Evolutionary conservation across 2,113 vertebrate genomes (phyloP), one percentile per base, ranked within the genome.

Genomic region (Dipodomys merriami): DNA sequence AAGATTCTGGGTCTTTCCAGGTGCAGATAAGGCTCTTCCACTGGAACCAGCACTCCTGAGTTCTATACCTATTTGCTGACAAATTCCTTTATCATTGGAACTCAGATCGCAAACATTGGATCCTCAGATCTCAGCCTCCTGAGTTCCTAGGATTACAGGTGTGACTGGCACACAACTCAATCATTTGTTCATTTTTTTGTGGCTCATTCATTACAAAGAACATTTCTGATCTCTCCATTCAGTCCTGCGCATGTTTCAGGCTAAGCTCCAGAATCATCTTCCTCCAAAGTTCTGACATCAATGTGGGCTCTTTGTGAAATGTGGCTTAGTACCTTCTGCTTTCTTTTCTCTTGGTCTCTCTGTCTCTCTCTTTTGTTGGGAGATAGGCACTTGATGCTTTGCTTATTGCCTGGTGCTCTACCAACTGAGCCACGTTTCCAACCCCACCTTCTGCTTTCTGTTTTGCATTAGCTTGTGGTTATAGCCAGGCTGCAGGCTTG

Each of bases 311-410:
- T 65, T 67, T 67, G 65, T 35, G 76, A 90, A 68, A 62, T 27
- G n/a, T 1, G 0, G 1, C 22, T 62, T 49, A 19, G 57, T 62
- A 29, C 27, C 35, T 8, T 7, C 71, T 13, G 1, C 53, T 57
- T 57, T n/a, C 39, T 13, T 30, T 27, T 68, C 30, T 44, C 53
- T 18, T 13, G 18, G 11, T 18, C 53, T 57, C 53, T 57, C 53
- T 57, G 11, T 57, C 53, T 18, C 53, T 57, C 53, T 57, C 53
- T 57, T 13, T 57, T 13, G 8, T 13, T 53, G 49, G 12, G 49
- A 12, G 49, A 49, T 13, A 57, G 53, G 53, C 53, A 57, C 53
- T 57, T 18, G 53, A 57, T 57, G 53, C 53, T 57, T 57, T 57
- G 12, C 53, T 57, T 13, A 19, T 57, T 57, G 2, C 11, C 53